Evolutionary conservation across 2,888 invertebrate genomes (phyloP).

Genomic region (Meta bourneti): DNA sequence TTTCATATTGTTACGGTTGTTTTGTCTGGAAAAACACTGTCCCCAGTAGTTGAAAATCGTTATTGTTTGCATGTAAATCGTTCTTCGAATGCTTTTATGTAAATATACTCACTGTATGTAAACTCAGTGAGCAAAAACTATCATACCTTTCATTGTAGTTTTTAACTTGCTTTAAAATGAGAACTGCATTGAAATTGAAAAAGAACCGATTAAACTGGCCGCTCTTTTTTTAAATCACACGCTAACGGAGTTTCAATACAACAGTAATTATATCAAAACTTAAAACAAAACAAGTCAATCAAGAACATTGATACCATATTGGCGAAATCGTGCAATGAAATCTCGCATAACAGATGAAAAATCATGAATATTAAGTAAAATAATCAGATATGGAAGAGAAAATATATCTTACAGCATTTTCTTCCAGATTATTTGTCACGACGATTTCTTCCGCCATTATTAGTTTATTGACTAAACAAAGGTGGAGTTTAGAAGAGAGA

Average conservation of each 20-base stretch:
- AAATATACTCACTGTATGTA: too few species aligned
- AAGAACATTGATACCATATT: background rate
- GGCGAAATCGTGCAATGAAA: too few species aligned
- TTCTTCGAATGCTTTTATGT: too few species aligned
- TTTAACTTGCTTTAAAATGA: too few species aligned
- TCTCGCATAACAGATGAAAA: background rate
- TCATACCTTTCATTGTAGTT: too few species aligned
- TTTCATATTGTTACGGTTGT: too few species aligned
- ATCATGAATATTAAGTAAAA: background rate
- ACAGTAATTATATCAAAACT: background rate
- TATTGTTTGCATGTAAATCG: too few species aligned
- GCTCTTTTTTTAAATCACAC: background rate
- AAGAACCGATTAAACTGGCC: too few species aligned
- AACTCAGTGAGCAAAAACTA: too few species aligned
- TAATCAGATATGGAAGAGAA: background rate
- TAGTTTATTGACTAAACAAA: background rate
- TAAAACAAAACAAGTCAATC: background rate
- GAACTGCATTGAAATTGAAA: too few species aligned
- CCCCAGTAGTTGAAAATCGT: too few species aligned
- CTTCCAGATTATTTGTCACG: conserved; percentile 61
- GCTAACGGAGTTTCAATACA: background rate
- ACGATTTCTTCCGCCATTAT: conserved; percentile 61
- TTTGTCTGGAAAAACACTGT: too few species aligned
- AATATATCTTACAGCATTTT: conserved; percentile 62
- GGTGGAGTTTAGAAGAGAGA: background rate